Conservation (phyloP, 2,888 invertebrate species). For the Periphyllus acericola region DNA sequence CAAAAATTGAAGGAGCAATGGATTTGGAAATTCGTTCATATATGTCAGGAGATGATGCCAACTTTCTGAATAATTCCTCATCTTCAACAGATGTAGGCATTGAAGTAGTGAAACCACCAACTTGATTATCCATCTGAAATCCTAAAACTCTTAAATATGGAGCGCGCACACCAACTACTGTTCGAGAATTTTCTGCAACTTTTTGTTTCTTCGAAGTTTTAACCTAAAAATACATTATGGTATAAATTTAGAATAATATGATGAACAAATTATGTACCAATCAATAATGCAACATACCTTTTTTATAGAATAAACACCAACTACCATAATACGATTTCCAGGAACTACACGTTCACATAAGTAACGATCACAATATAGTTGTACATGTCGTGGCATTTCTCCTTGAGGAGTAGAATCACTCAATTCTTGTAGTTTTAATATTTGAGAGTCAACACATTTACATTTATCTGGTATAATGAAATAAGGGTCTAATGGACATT, state of each 20-base stretch:
- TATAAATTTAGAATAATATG: background rate
- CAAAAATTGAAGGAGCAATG: conserved; percentile 97
- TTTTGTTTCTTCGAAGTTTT: conserved; percentile 68
- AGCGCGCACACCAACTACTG: conserved; percentile 88
- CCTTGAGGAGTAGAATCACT: conserved; percentile 96
- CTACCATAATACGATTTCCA: conserved; percentile 91
- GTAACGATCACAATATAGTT: conserved; percentile 92
- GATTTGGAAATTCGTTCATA: conserved; percentile 90
- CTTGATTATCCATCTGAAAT: conserved; percentile 85
- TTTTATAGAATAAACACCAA: conserved; percentile 97
- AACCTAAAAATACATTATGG: conserved; percentile 16
- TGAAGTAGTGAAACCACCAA: conserved; percentile 71
- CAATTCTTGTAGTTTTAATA: conserved; percentile 94
- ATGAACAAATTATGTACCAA: background rate
- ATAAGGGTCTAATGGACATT: conserved; percentile 97
- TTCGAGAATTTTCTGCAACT: conserved; percentile 76
- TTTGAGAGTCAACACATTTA: conserved; percentile 97
- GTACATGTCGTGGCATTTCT: conserved; percentile 96
- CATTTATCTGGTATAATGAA: conserved; percentile 98
- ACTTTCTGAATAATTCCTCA: conserved; percentile 82
- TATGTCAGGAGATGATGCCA: conserved; percentile 86
- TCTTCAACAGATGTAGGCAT: conserved; percentile 74
- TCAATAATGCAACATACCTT: conserved; percentile 73
- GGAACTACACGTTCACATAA: conserved; percentile 96
- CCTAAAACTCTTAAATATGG: conserved; percentile 96